Base-by-base conservation (phyloP, 2,888 invertebrate species). In the Liodrosophila aerea region DNA sequence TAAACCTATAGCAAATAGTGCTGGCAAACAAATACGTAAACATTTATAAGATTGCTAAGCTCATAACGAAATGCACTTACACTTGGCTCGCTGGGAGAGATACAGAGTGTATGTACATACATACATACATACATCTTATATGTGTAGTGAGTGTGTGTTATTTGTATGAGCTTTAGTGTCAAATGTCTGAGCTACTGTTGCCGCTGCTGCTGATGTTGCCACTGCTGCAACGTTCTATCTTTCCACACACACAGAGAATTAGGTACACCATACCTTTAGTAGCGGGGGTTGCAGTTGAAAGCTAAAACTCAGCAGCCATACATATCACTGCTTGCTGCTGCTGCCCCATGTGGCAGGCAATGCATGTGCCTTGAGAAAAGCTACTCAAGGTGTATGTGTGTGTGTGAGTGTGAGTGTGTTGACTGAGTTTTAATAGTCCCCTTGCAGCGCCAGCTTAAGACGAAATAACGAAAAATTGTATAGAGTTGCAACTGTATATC, bases 21-120 rank as follows among this genome's bases (percentile, higher is more conserved):
- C 61, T 65, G 52, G 58, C 78, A 82, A 80, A 80, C 82, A 80
- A 80, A 80, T 85, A 80, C 82, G 78, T 63, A 85, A 78, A 78
- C 78, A 78, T 78, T 85, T 78, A 85, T 85, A 78, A 78, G 82
- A 85, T 78, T 69, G 82, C 78, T 77, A 77, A 80, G 80, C 80
- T 82, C 70, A 80, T 85, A 80, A 80, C 78, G 76, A 85, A 80
- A 80, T 82, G 85, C 82, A 82, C 82, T 78, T 77, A 78, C 72
- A 81, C 71, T 76, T 59, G 60, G 39, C 1, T n/a, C n/a, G n/a
- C n/a, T n/a, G n/a, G n/a, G 4, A 7, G 29, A 41, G 40, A 7
- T 1, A 11, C 16, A n/a, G 18, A 39, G 1, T 7, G 39, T 9
- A 15, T 7, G 3, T 7, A 27, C n/a, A 16, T 7, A 15, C 7